Evolutionary conservation across 2,888 invertebrate genomes (phyloP).

Genomic region (Nomada ruficornis): DNA sequence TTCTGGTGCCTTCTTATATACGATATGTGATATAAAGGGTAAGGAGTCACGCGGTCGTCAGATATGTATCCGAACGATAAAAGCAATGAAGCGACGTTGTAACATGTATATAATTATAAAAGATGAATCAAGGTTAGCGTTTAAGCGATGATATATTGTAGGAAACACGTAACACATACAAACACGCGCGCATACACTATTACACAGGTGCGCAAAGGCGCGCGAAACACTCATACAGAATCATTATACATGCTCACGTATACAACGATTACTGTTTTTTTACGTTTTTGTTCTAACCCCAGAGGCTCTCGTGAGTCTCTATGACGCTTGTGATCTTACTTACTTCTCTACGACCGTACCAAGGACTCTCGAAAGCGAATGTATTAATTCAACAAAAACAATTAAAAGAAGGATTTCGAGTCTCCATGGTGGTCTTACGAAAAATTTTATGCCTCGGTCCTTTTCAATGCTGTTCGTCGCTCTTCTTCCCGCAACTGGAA

Average conservation of each 20-base stretch:
- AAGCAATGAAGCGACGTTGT: slow-evolving; percentile 65
- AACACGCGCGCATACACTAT: slow-evolving; percentile 9
- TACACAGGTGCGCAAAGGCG: slow-evolving; percentile 19
- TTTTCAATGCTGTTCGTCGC: slow-evolving; percentile 37
- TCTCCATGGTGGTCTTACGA: slow-evolving; percentile 75
- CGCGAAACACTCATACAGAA: slow-evolving; percentile 37
- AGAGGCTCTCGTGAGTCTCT: slow-evolving; percentile 73
- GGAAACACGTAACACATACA: slow-evolving; percentile 39
- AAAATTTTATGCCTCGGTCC: slow-evolving; percentile 82
- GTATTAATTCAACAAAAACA: slow-evolving; percentile 24
- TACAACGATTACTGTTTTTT: slow-evolving; percentile 75
- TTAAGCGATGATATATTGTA: slow-evolving; percentile 61
- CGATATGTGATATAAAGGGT: slow-evolving; percentile 78
- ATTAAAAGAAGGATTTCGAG: slow-evolving; percentile 66
- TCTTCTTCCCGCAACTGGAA: slow-evolving; percentile 9
- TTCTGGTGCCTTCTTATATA: slow-evolving; percentile 78
- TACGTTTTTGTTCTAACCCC: slow-evolving; percentile 79
- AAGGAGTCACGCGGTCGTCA: slow-evolving; percentile 66
- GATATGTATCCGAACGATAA: slow-evolving; percentile 54
- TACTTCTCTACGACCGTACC: slow-evolving; percentile 75
- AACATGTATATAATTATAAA: slow-evolving; percentile 66
- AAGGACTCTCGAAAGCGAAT: slow-evolving; percentile 77
- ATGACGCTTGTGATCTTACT: slow-evolving; percentile 83
- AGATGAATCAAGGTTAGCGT: slow-evolving; percentile 44
- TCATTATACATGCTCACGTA: slow-evolving; percentile 67